Base-by-base conservation (phyloP, 2,888 invertebrate genomes). In the Minunthozetes semirufus region DNA sequence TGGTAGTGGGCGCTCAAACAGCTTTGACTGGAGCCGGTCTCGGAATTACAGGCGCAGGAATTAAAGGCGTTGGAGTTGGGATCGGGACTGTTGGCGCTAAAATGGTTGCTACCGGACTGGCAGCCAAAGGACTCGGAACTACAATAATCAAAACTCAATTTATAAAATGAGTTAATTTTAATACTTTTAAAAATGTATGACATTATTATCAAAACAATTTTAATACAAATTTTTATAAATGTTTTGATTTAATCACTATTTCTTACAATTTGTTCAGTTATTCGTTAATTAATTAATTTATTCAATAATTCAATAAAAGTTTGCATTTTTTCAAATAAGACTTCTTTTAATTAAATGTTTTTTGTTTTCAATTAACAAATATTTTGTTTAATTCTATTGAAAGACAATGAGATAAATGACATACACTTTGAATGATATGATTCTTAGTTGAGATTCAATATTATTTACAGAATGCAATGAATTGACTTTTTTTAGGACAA, bases 1-100 rank as follows among this genome's bases (percentile, higher is more conserved):
- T 75, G 5, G 27, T 75, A 13, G 19, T 33, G 11, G 75, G 75
- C 29, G 59, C 75, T 8, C 59, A 72, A 15, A 72, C 72, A 17
- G 72, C 72, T 25, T 6, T 75, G 0, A 46, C 11, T 0, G 75
- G 70, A 3, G 48, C 70, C 17, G 70, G 70, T 13, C 19, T 48
- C 15, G 70, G 70, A 4, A 25, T 70, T 27, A 22, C 38, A 15
- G 70, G 70, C 48, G 5, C 70, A 19, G 70, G 70, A 5, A 70
- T 70, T 48, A 70, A 70, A 27, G 70, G 70, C 1, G 70, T 70
- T 11, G 70, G 70, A 11, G 25, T 70, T 5, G 42, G 42, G 19
- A 70, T 70, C 1, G 17, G 38, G 27, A 4, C 27, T 15, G 70
- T 48, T 11, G 70, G 70, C 25, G 70, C 46, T 1, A 70, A 70